Conservation (phyloP, 2,888 invertebrate genomes). For the Aphidius colemani region DNA sequence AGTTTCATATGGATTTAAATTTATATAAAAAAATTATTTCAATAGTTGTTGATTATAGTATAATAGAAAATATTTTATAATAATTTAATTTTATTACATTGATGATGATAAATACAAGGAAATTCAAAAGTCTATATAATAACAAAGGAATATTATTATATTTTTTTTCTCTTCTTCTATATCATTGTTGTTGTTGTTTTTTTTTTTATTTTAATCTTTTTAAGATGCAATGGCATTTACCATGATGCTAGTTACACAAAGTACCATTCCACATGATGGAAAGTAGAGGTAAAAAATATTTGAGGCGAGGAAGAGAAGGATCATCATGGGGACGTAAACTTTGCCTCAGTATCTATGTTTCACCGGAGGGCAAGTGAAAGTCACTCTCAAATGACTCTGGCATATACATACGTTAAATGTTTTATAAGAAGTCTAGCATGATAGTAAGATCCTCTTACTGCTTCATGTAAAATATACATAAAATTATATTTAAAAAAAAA, state of each 20-base stretch:
- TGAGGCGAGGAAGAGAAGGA: conserved; percentile 34
- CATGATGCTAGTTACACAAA: conserved; percentile 16
- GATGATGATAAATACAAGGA: background rate
- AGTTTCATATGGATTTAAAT: too few species aligned
- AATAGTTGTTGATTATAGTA: too few species aligned
- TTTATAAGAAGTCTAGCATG: too few species aligned
- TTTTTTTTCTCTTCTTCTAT: background rate
- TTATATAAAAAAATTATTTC: too few species aligned
- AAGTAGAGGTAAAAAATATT: background rate
- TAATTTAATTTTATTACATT: too few species aligned
- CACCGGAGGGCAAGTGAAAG: conserved; percentile 54
- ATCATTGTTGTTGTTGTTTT: background rate
- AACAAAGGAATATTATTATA: too few species aligned
- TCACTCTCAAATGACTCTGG: conserved; percentile 32
- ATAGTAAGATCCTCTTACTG: too few species aligned
- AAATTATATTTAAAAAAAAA: background rate
- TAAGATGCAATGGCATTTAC: background rate
- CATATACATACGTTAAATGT: background rate
- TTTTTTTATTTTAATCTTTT: background rate
- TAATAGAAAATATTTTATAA: too few species aligned
- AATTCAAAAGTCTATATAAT: conserved; percentile 5
- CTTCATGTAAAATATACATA: background rate
- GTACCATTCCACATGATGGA: conserved; percentile 16
- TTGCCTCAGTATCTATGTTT: conserved; percentile 40
- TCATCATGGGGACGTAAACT: conserved; percentile 46